phyloP scores from a whole-genome alignment of 2,113 vertebrate species.

The Campylomormyrus numenius region DNA sequence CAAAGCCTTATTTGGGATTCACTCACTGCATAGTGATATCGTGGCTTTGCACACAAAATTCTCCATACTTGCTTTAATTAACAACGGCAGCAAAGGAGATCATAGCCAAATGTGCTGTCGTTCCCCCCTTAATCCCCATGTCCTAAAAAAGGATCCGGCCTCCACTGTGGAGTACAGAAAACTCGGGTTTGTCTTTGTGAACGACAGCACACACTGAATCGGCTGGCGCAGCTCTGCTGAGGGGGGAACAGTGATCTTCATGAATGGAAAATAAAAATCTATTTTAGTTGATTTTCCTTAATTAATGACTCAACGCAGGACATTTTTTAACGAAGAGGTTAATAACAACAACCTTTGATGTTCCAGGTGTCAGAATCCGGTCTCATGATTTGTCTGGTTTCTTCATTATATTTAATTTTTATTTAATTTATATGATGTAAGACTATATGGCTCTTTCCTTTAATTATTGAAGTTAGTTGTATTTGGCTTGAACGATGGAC shows the following conservation, averaged over 20 bases:
- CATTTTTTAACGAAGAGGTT: background rate
- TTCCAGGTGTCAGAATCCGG: no score
- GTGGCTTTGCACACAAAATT: constrained; percentile 55
- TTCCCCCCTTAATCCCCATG: constrained; percentile 46
- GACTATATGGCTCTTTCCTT: background rate
- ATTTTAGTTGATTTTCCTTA: background rate
- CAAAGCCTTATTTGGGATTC: constrained; percentile 56
- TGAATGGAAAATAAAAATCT: constrained; percentile 6
- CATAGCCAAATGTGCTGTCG: constrained; percentile 49
- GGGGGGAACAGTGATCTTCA: background rate
- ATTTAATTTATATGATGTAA: background rate
- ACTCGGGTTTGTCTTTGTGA: constrained; percentile 30
- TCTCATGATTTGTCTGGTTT: background rate
- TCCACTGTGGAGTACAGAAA: constrained; percentile 21
- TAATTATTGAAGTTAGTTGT: background rate
- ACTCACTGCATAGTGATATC: constrained; percentile 55
- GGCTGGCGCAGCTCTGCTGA: constrained; percentile 8
- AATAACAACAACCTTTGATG: background rate
- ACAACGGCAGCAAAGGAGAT: constrained; percentile 52
- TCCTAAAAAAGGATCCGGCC: constrained; percentile 30
- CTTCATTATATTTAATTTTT: background rate
- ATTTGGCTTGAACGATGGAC: background rate
- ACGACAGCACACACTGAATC: constrained; percentile 10
- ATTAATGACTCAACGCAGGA: background rate
- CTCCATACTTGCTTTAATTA: constrained; percentile 55